Evolutionary conservation across 2,888 invertebrate species (phyloP), one percentile per base, ranked within the genome.

Genomic region (Cataglyphis albicans): DNA sequence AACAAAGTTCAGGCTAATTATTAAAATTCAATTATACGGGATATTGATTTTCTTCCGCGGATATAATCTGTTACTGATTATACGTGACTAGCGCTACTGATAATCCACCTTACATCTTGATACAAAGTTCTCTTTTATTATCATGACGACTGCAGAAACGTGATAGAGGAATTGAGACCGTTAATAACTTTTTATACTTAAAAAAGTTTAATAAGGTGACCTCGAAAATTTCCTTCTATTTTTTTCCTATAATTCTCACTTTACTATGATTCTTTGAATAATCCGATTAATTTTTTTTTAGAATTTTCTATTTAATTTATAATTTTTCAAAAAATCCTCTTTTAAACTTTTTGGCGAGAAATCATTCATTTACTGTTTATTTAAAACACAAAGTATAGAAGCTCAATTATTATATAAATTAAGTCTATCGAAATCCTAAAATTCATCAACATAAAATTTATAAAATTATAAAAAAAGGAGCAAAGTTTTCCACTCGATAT

Each of bases 1-100:
- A 35, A 44, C 21, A 4, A 75, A 35, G 18, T 75, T 75, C 21
- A 44, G 29, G 9, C 74, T 12, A 5, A 12, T 29, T 12, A n/a
- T 48, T 21, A 48, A 74, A 74, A 75, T 18, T 75, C 32, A 48
- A 65, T 75, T 75, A 48, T 1, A 18, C 35, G 64, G 48, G 35
- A 75, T 63, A 75, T 75, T 35, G 65, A 75, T 75, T 65, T 63
- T 21, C 44, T 18, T 48, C 48, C 25, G 25, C 48, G 18, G 21
- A 35, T 64, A 25, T 59, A 64, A 64, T 48, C 44, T 21, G 15
- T 29, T 29, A 18, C 38, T 73, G 38, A 21, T 52, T 21, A 61
- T n/a, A 59, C 73, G 59, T 29, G 73, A 73, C 73, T 73, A 29
- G n/a, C 73, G 59, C 64, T 32, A 21, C 63, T 63, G 35, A 64